Conservation (phyloP, 2,113 vertebrate species). For the Crocuta crocuta region DNA sequence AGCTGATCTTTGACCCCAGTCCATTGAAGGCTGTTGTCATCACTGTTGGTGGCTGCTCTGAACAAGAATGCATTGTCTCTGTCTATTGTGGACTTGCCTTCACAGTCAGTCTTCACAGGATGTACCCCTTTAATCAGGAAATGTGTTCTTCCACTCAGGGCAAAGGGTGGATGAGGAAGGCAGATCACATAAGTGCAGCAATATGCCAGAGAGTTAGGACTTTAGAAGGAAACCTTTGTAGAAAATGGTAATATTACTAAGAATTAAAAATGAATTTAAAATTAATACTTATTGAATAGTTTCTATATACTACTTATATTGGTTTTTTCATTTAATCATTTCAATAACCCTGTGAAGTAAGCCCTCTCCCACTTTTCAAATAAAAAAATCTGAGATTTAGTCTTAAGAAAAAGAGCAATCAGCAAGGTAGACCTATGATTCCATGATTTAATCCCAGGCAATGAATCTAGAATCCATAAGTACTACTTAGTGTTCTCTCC, state of each 20-base stretch:
- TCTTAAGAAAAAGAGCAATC: not conserved
- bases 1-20: conserved; percentile 83
- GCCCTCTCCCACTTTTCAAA: not conserved
- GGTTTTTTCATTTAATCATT: not conserved
- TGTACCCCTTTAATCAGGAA: conserved; percentile 64
- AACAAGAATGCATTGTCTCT: conserved; percentile 72
- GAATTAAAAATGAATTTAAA: not conserved
- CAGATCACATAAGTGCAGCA: conserved; percentile 20
- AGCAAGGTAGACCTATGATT: not conserved
- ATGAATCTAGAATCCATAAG: not conserved
- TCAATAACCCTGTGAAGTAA: not conserved
- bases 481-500: not conserved
- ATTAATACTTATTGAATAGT: not conserved
- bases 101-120: conserved; percentile 10
- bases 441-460: not conserved
- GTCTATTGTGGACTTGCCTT: conserved; percentile 62
- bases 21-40: conserved; percentile 80
- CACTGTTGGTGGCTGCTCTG: conserved; percentile 65
- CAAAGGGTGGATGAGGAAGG: conserved; percentile 30
- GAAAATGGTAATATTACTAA: not conserved
- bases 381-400: not conserved
- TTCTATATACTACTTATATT: not conserved
- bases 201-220: not conserved
- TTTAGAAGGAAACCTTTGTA: not conserved
- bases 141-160: conserved; percentile 1